Percentiles rank a stretch among this genome's conserved stretches.
Evolutionary conservation across 2,113 vertebrate genomes (phyloP).

Genomic region (Oncorhynchus gorbuscha): DNA sequence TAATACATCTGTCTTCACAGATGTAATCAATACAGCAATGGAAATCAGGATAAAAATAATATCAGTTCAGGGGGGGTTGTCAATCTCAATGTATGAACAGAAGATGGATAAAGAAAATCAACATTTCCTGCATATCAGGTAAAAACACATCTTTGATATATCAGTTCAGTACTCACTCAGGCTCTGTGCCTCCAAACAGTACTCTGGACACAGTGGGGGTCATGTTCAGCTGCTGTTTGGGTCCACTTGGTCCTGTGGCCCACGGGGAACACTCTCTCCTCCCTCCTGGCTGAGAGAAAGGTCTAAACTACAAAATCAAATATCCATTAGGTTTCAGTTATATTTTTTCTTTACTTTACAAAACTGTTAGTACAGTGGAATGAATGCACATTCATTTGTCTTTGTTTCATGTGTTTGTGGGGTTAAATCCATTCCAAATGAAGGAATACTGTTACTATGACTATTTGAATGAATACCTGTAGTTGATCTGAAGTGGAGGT

Average conservation of each 20-base stretch:
- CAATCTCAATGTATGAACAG: neutral
- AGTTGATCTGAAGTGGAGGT: slow-evolving; percentile 10
- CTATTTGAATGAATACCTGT: slow-evolving; percentile 20
- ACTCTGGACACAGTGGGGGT: slow-evolving; percentile 42
- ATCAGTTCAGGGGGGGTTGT: neutral
- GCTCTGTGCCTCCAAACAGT: slow-evolving; percentile 64
- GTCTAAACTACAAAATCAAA: slow-evolving; percentile 45
- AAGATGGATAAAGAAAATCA: slow-evolving; percentile 9
- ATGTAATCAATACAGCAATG: neutral
- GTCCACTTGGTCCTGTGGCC: slow-evolving; percentile 41
- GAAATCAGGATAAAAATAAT: neutral
- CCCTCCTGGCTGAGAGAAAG: slow-evolving; percentile 65
- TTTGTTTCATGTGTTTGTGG: no score
- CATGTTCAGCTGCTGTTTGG: slow-evolving; percentile 50
- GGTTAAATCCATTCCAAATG: neutral
- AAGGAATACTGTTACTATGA: neutral
- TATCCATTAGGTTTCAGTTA: neutral
- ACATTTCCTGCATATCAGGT: neutral
- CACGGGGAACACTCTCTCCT: slow-evolving; percentile 63
- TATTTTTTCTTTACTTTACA: slow-evolving; percentile 71
- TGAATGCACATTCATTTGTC: neutral
- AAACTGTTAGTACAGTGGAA: no score
- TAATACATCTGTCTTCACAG: neutral
- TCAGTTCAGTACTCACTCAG: slow-evolving; percentile 64
- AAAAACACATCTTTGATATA: slow-evolving; percentile 55